phyloP scores from a whole-genome alignment of 2,888 invertebrate species.

The Apodemia zela region DNA sequence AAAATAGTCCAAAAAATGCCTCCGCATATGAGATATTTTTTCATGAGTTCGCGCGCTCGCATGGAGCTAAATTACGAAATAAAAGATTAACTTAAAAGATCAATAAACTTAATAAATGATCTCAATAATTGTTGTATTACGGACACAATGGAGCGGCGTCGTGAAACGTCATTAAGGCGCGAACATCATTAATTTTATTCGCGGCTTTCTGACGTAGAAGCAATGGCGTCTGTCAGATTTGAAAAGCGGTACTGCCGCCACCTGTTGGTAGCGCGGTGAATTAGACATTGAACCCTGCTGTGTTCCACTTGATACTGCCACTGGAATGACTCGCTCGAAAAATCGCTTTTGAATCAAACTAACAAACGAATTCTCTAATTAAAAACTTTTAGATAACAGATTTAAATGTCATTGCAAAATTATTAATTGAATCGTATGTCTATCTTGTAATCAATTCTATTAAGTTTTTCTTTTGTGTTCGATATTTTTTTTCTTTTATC shows the following conservation, averaged over 20 bases:
- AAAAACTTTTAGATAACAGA: constrained; percentile 22
- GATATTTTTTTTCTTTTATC: constrained; percentile 9
- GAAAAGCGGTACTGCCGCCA: constrained; percentile 74
- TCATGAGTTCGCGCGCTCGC: constrained; percentile 72
- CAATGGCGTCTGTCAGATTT: constrained; percentile 80
- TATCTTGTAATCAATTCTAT: constrained; percentile 9
- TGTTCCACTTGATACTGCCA: constrained; percentile 73
- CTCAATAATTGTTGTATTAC: constrained; percentile 81
- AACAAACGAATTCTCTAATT: constrained; percentile 32
- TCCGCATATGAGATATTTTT: constrained; percentile 78
- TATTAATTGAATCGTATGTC: constrained; percentile 14
- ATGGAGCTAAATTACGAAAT: constrained; percentile 78
- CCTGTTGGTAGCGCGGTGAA: constrained; percentile 79
- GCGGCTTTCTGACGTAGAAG: constrained; percentile 77
- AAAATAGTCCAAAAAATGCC: constrained; percentile 79
- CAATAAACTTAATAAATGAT: constrained; percentile 81
- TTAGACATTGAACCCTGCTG: constrained; percentile 72
- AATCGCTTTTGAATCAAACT: constrained; percentile 33
- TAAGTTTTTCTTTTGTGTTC: constrained; percentile 7
- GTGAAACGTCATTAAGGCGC: constrained; percentile 79
- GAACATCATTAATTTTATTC: constrained; percentile 80
- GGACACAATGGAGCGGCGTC: constrained; percentile 79
- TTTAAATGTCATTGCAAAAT: constrained; percentile 16
- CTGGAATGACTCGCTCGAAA: constrained; percentile 65
- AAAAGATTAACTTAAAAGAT: constrained; percentile 81